Conservation (phyloP, 1,140 invertebrate species). For the Xylocopa sonorina region DNA sequence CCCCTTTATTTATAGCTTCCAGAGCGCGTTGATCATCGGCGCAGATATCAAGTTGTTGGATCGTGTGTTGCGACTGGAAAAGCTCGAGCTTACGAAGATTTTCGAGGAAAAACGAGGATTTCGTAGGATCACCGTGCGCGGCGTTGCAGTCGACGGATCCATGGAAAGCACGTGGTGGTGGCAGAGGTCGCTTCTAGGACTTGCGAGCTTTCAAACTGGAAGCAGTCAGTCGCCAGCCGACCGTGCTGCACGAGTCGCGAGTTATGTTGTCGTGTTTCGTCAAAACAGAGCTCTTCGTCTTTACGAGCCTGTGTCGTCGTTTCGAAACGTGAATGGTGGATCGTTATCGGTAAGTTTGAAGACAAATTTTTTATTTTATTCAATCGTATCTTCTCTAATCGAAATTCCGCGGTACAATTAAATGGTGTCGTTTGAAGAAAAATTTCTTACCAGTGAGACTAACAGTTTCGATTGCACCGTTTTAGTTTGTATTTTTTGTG, state of each 20-base stretch:
- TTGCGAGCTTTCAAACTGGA: constrained; percentile 66
- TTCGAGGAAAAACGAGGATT: constrained; percentile 33
- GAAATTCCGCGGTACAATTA: no score
- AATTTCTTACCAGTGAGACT: no score
- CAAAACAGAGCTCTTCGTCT: background rate
- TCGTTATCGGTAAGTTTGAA: constrained; percentile 4
- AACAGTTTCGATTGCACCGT: no score
- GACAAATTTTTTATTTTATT: background rate
- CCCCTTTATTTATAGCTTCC: constrained; percentile 24
- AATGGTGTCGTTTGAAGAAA: no score
- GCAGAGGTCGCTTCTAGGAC: constrained; percentile 64
- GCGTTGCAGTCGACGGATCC: constrained; percentile 36
- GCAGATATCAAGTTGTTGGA: constrained; percentile 10
- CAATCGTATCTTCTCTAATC: no score
- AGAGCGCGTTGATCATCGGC: constrained; percentile 2
- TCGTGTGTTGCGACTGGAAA: constrained; percentile 15
- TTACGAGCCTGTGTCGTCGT: background rate
- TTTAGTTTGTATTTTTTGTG: background rate
- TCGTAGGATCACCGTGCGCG: constrained; percentile 17
- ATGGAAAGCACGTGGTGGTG: constrained; percentile 70
- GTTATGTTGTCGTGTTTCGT: constrained; percentile 52
- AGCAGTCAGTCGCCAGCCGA: constrained; percentile 72
- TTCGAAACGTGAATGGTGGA: constrained; percentile 4
- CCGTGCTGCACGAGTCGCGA: constrained; percentile 67
- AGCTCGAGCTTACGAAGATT: constrained; percentile 22